Evolutionary conservation across 1,140 invertebrate genomes (phyloP).

Genomic region (Magallana angulata): DNA sequence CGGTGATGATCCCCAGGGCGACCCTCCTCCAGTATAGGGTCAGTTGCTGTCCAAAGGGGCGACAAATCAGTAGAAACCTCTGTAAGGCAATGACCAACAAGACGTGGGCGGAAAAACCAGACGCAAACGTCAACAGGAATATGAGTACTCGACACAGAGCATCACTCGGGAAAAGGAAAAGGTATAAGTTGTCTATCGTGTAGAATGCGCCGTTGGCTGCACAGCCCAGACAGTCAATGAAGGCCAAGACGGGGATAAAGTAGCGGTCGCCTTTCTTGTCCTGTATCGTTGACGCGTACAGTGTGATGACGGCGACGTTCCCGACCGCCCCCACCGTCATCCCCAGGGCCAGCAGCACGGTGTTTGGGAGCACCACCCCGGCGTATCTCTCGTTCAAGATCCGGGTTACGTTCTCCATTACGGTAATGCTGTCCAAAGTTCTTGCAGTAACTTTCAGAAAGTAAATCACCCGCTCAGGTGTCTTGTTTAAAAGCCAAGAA

Average conservation of each 20-base stretch:
- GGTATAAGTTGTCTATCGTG: conserved; percentile 30
- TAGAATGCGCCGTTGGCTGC: neutral
- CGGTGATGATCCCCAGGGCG: neutral
- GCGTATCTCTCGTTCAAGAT: neutral
- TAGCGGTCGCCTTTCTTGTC: conserved; percentile 34
- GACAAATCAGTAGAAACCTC: conserved; percentile 19
- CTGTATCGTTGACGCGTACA: conserved; percentile 31
- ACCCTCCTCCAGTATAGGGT: conserved; percentile 20
- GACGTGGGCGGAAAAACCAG: conserved; percentile 8
- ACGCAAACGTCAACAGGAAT: conserved; percentile 9
- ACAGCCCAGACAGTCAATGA: conserved; percentile 37
- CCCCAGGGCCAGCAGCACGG: conserved; percentile 5
- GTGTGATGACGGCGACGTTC: neutral
- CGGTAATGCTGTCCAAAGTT: neutral
- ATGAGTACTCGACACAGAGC: conserved; percentile 9
- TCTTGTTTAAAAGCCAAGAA: neutral
- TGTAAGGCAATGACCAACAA: conserved; percentile 11
- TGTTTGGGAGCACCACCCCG: conserved; percentile 9
- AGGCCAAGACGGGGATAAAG: conserved; percentile 37
- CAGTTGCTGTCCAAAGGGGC: conserved; percentile 30
- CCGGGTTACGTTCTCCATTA: neutral
- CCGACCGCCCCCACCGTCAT: conserved; percentile 33
- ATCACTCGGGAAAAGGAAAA: neutral
- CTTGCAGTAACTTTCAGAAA: neutral
- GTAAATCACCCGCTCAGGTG: neutral